Evolutionary conservation across 2,797 vertebrate species (phyloP).

Genomic region (Loris lydekkerianus): DNA sequence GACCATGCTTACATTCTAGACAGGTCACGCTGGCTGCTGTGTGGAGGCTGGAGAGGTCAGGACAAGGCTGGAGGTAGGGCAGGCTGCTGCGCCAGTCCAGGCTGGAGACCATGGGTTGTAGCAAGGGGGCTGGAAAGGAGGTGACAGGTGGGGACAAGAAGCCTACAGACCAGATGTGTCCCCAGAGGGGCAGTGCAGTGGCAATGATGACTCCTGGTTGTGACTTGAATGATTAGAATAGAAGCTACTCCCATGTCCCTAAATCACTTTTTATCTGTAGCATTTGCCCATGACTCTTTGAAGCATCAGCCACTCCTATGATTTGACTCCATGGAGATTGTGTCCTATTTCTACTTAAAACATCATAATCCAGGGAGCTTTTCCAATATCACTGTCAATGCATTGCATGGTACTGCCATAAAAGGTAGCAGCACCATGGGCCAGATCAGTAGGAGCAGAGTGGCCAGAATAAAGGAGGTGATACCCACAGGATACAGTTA

Average conservation of each 20-base stretch:
- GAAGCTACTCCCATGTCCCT: background rate
- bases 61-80: background rate
- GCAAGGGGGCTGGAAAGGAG: background rate
- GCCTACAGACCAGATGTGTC: rapidly evolving
- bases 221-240: background rate
- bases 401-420: background rate
- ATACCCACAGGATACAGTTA: background rate
- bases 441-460: background rate
- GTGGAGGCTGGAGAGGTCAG: background rate
- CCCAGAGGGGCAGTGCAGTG: background rate
- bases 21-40: background rate
- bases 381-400: background rate
- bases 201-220: background rate
- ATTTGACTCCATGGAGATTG: background rate
- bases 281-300: background rate
- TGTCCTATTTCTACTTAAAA: background rate
- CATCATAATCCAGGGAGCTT: background rate
- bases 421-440: background rate
- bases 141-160: rapidly evolving
- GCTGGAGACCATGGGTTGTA: background rate
- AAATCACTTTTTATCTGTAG: background rate
- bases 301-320: background rate
- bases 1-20: background rate
- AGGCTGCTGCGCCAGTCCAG: background rate
- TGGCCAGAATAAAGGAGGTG: background rate